A percentile compares a stretch with the other conserved stretches of the same genome.
Evolutionary conservation across 2,888 invertebrate genomes (phyloP).

Genomic region (Drosophila affinis): DNA sequence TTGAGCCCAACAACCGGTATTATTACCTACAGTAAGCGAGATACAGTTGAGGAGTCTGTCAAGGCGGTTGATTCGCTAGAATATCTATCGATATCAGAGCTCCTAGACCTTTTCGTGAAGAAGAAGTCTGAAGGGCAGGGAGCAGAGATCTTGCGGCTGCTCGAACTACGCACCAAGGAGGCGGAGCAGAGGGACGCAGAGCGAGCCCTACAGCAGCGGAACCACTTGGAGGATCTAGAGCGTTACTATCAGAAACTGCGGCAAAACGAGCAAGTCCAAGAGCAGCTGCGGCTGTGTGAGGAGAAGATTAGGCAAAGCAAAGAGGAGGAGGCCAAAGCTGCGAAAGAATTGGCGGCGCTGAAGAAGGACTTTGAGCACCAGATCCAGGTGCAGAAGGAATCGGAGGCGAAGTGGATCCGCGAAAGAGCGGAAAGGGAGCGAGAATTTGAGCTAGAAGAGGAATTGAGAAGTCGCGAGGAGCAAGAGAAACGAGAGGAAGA

Average conservation of each 20-base stretch:
- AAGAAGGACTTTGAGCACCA: not conserved
- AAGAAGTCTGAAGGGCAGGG: not conserved
- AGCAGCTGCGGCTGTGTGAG: not conserved
- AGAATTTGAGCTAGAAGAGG: too few relatives aligned
- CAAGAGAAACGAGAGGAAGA: not conserved
- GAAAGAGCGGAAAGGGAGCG: too few relatives aligned
- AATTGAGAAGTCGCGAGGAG: not conserved
- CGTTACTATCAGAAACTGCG: rapidly evolving
- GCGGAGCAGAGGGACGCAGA: not conserved
- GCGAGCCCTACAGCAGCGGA: not conserved
- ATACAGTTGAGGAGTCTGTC: not conserved
- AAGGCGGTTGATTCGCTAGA: not conserved
- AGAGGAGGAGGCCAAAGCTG: not conserved
- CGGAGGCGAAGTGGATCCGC: not conserved
- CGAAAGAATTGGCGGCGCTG: not conserved
- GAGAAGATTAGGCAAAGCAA: rapidly evolving
- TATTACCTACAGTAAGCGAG: too few relatives aligned
- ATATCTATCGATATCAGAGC: not conserved
- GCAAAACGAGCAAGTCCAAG: not conserved
- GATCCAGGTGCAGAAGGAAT: not conserved
- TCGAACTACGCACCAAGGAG: not conserved
- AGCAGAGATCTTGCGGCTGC: not conserved
- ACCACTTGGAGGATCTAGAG: not conserved
- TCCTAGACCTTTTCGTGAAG: not conserved
- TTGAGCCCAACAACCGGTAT: too few relatives aligned